phyloP scores from a whole-genome alignment of 2,113 vertebrate species.

The Oriolus oriolus region DNA sequence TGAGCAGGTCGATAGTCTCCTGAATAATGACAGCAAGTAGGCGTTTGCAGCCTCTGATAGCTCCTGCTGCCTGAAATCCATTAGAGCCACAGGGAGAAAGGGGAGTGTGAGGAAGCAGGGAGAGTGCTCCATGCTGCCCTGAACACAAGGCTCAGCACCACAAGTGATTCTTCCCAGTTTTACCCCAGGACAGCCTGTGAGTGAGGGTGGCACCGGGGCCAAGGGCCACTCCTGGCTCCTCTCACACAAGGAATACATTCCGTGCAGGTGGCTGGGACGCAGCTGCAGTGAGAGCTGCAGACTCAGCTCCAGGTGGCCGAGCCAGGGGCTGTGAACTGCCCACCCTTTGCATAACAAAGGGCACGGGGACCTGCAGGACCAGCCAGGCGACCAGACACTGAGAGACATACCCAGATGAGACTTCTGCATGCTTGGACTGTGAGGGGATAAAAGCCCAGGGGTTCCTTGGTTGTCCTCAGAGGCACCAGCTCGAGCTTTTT shows the following conservation, averaged over 20 bases:
- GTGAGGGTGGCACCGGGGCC: not conserved
- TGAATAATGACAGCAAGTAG: not conserved
- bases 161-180: not conserved
- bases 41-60: not conserved
- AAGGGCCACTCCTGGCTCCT: not conserved
- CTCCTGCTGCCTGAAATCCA: not conserved
- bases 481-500: not conserved
- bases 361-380: not conserved
- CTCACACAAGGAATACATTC: not conserved
- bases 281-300: not conserved
- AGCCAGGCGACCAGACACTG: not conserved
- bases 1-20: not conserved
- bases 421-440: not conserved
- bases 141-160: not conserved
- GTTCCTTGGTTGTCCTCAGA: not conserved
- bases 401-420: not conserved
- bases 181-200: not conserved
- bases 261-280: not conserved
- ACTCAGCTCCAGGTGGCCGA: not conserved
- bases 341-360: not conserved
- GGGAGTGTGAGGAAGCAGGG: not conserved
- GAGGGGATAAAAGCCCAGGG: not conserved
- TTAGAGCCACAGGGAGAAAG: not conserved
- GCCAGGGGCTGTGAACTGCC: not conserved
- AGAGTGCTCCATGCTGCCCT: accelerated